phyloP scores from a whole-genome alignment of 2,888 invertebrate genomes.

The Tigriopus californicus region DNA sequence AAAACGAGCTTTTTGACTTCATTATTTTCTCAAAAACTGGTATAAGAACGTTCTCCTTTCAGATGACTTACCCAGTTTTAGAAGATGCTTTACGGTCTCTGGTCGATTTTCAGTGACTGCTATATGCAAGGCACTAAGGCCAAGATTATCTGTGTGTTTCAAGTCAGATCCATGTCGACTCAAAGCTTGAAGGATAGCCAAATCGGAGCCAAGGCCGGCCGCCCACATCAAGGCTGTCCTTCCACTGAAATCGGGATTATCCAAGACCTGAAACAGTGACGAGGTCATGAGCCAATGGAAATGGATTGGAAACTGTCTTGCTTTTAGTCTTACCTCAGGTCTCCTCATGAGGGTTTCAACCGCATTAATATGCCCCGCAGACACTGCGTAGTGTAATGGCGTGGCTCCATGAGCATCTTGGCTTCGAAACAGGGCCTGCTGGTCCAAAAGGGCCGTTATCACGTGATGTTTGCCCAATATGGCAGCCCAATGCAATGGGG shows the following conservation, averaged over 20 bases:
- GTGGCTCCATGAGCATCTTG: not conserved
- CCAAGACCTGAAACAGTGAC: too few species aligned
- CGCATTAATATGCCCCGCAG: not conserved
- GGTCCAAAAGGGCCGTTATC: not conserved
- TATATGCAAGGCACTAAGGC: not conserved
- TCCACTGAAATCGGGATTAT: not conserved
- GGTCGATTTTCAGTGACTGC: not conserved
- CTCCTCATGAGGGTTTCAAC: not conserved
- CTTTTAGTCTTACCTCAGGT: not conserved
- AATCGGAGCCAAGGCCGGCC: not conserved
- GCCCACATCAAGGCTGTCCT: not conserved
- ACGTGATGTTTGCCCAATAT: not conserved
- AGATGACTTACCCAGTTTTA: constrained; percentile 30
- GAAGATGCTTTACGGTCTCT: constrained; percentile 29
- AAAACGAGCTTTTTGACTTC: too few species aligned
- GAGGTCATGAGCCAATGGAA: too few species aligned
- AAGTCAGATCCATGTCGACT: not conserved
- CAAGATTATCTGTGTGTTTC: not conserved
- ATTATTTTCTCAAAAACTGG: too few species aligned
- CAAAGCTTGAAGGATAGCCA: not conserved
- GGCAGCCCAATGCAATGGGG: not conserved
- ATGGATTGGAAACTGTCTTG: too few species aligned
- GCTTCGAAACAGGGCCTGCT: not conserved
- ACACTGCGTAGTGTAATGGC: not conserved
- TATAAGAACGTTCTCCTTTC: too few species aligned